phyloP scores from a whole-genome alignment of 35 echinoderm and acorn worm genomes.

The Nesometra sesokonis region DNA sequence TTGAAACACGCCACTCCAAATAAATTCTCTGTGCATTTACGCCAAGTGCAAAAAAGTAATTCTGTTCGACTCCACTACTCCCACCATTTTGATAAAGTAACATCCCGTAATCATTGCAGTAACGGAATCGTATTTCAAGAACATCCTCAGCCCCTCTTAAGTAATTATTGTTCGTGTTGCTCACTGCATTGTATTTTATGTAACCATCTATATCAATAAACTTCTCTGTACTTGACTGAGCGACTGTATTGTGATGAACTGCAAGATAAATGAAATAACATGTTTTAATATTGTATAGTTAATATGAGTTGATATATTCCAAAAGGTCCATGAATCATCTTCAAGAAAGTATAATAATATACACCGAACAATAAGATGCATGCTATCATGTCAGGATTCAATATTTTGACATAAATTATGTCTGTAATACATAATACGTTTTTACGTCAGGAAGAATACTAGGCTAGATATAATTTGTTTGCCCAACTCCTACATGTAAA shows the following conservation, averaged over 20 bases:
- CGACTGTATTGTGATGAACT: background rate
- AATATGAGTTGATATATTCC: too few relatives aligned
- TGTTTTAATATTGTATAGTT: too few relatives aligned
- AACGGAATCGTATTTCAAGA: conserved; percentile 91
- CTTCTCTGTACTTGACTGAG: conserved; percentile 16
- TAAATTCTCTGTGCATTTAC: conserved; percentile 69
- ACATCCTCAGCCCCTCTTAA: conserved; percentile 61
- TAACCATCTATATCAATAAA: conserved; percentile 95
- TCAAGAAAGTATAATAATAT: too few relatives aligned
- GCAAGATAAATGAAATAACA: background rate
- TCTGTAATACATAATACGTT: too few relatives aligned
- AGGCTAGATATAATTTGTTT: too few relatives aligned
- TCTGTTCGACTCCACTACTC: conserved; percentile 17
- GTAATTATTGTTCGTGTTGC: conserved; percentile 25
- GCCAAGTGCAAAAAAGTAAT: conserved; percentile 67
- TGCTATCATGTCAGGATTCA: too few relatives aligned
- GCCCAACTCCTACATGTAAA: too few relatives aligned
- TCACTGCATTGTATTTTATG: conserved; percentile 68
- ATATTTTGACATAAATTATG: too few relatives aligned
- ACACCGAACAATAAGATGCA: too few relatives aligned
- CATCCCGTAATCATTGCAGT: conserved; percentile 88
- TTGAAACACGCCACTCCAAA: conserved; percentile 73
- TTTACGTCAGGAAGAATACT: too few relatives aligned
- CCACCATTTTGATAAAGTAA: conserved; percentile 84
- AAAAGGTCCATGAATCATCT: too few relatives aligned